Base-by-base conservation (phyloP, 2,888 invertebrate species). In the Leptinotarsa tumamoca region DNA sequence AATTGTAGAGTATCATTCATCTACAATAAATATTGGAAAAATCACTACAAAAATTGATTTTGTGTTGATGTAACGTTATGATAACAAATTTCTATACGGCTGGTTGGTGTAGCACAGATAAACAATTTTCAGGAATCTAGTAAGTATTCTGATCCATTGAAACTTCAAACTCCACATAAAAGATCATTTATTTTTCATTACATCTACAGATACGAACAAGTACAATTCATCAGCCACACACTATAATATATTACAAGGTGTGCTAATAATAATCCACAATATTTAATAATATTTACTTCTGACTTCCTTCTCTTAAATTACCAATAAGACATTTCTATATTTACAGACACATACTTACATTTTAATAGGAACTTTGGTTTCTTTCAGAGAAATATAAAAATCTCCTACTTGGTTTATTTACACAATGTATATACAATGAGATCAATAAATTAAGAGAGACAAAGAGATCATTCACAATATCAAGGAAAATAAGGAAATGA, bases 321-420 rank as follows among this genome's bases (percentile, higher is more conserved):
- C 58, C 61, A 51, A 43, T 49, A 2, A 18, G 49, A 70, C 56
- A 70, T 43, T 33, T 69, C 23, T 3, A 69, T 79, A 78, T 79
- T 73, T 80, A 81, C 78, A 80, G 72, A 74, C 70, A 69, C 67
- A 77, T 68, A 73, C 76, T 78, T 78, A 80, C 5, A 71, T 51
- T 3, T 67, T 79, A 80, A 89, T 91, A 91, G 91, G 91, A 91
- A 91, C 91, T 91, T 91, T 91, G 90, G 90, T 91, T 91, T 90
- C 90, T 89, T 90, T 90, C 89, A 86, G 89, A 88, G 89, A 43
- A 43, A 89, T 87, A 88, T 87, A 84, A 85, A 85, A 80, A 78
- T 81, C 85, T 79, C 82, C 80, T 86, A 84, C 84, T 84, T 79
- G 81, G 70, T 72, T 76, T 82, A 78, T 75, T 66, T 82, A 81